A percentile compares a stretch with the other conserved stretches of the same genome.
Evolutionary conservation across 2,113 vertebrate species (phyloP).

Genomic region (Pachypanchax playfairii): DNA sequence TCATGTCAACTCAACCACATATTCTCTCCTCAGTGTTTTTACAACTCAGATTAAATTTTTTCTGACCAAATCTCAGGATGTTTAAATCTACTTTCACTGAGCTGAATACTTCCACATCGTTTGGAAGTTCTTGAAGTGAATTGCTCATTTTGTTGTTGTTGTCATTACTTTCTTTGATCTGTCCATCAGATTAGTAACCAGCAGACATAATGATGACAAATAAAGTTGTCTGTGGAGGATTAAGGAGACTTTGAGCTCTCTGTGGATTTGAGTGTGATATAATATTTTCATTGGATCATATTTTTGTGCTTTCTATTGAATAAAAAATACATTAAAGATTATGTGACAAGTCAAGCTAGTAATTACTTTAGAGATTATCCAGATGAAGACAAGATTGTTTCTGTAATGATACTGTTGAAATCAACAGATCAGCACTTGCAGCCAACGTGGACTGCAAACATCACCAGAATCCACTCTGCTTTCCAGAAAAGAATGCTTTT

Average conservation of each 20-base stretch:
- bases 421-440: constrained; percentile 63
- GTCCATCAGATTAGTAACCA: constrained; percentile 54
- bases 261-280: constrained; percentile 74
- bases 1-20: no score
- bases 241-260: constrained; percentile 76
- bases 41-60: no score
- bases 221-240: constrained; percentile 79
- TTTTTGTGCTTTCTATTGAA: constrained; percentile 58
- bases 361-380: constrained; percentile 82
- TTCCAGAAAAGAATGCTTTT: no score
- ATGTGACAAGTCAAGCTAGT: constrained; percentile 76
- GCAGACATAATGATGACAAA: constrained; percentile 66
- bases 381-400: constrained; percentile 74
- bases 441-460: neutral
- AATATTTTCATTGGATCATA: constrained; percentile 71
- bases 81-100: no score
- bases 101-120: no score
- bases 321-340: constrained; percentile 71
- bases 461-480: neutral
- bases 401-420: constrained; percentile 70
- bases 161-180: no score
- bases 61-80: no score
- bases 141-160: no score
- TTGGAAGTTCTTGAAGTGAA: no score
- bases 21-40: no score